Evolutionary conservation across 2,113 vertebrate species (phyloP), one percentile per base, ranked within the genome.

Genomic region (Prietella phreatophila): DNA sequence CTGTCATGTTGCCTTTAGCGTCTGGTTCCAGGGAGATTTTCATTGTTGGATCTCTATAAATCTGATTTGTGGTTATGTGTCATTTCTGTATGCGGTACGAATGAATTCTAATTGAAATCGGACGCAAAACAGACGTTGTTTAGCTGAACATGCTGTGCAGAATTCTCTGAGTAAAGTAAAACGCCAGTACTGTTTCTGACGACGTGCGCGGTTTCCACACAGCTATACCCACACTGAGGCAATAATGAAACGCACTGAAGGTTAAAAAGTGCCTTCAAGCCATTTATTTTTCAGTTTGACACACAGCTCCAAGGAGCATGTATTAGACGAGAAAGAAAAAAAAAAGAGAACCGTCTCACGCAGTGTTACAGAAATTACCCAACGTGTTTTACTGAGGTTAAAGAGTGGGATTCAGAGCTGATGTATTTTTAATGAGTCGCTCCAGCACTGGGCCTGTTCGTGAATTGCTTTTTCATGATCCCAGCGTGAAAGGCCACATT

Each of bases 391-490:
- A 87, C 61, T 11, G 85, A 82, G 85, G 85, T 87, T 87, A 87
- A 87, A 82, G 78, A 87, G 85, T 82, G 63, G 79, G 63, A 87
- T 82, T 87, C 78, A 42, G 78, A 87, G 78, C 85, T 71, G 63
- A 87, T 87, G 85, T 82, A 82, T 87, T 87, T 87, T 87, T 87
- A 87, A 87, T 82, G 85, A 87, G 50, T 58, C 63, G 50, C 80
- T 87, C 78, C 85, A 87, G 55, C 85, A 58, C 85, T 86, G 78
- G 60, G 61, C 50, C 50, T 82, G 78, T 87, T 71, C 67, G 33
- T 42, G 30, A 71, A 69, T 87, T 56, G 79, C 85, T 82, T 87
- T 87, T 87, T 82, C 85, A 87, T 71, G 53, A 82, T 71, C 33
- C n/a, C 63, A 71, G 78, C 50, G 33, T 82, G 79, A 87, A 87